These are phyloP conservation scores for Catamblyrhynchus diadema DNA, from an alignment of 2,797 vertebrate species.

Conservation along the genomic window DNA sequence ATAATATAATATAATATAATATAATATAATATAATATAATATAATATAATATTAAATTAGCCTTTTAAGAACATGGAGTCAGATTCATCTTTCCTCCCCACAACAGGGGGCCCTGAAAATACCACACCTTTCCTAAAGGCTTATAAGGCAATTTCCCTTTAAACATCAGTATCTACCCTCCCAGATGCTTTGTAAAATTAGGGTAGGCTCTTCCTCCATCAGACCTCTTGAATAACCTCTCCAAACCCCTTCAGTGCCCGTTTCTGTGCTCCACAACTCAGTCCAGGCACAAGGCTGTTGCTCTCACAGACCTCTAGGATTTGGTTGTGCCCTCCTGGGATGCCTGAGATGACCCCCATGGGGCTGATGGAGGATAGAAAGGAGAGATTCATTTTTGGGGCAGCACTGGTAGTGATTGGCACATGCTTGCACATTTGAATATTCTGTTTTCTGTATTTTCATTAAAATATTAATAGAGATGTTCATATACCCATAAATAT, in stretches of 20 bases:
- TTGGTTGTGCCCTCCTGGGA: background rate
- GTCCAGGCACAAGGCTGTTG: background rate
- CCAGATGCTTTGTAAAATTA: background rate
- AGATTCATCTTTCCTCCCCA: too few species aligned
- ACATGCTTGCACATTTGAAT: background rate
- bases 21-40: too few species aligned
- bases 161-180: background rate
- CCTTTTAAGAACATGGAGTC: too few species aligned
- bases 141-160: background rate
- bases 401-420: background rate
- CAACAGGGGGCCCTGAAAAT: too few species aligned
- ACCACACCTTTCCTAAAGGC: background rate
- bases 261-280: background rate
- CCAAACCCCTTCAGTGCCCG: background rate
- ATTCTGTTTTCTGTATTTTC: background rate
- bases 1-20: too few species aligned
- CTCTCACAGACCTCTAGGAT: background rate
- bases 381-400: background rate
- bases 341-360: background rate
- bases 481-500: background rate
- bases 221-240: background rate
- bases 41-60: too few species aligned
- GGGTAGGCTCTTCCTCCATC: background rate
- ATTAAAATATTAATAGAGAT: background rate
- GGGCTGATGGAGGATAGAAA: background rate